Percentiles rank a stretch among this genome's conserved stretches.
Conservation (phyloP, 1,140 invertebrate species). For the Thalassaphorura encarpata region DNA sequence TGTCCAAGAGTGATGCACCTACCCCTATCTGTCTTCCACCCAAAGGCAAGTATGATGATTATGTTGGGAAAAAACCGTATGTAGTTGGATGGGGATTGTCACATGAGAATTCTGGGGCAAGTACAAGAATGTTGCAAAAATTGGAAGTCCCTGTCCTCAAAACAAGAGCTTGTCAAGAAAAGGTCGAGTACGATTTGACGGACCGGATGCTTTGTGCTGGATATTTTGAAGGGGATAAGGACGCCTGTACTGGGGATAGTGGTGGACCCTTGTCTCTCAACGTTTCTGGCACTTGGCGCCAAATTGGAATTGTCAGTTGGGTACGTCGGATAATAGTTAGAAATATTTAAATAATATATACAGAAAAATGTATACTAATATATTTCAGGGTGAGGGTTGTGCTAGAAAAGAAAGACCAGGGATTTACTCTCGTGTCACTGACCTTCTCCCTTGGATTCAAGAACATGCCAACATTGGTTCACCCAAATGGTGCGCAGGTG, state of each 20-base stretch:
- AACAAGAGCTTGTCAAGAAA: background rate
- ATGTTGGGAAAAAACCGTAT: background rate
- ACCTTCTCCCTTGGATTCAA: no score
- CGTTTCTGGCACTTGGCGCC: no score
- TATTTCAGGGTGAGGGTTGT: no score
- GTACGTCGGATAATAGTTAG: no score
- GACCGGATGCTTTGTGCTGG: slow-evolving; percentile 14
- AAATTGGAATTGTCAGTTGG: no score
- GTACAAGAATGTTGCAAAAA: slow-evolving; percentile 15
- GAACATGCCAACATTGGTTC: no score
- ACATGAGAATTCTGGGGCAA: slow-evolving; percentile 14
- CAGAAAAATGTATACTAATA: no score
- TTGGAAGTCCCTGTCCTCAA: slow-evolving; percentile 7
- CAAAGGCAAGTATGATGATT: background rate
- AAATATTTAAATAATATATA: no score
- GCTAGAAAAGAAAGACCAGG: no score
- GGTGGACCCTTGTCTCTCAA: no score
- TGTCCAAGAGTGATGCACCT: slow-evolving; percentile 2
- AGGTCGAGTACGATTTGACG: background rate
- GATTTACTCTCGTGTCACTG: no score
- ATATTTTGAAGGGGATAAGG: slow-evolving; percentile 2
- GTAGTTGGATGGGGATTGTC: slow-evolving; percentile 18
- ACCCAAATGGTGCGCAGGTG: no score
- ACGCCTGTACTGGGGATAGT: slow-evolving; percentile 18
- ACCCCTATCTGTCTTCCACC: slow-evolving; percentile 7